Percentiles rank a stretch among this genome's conserved stretches.
Conservation (phyloP, 1,140 invertebrate species). For the Penaeus chinensis region DNA sequence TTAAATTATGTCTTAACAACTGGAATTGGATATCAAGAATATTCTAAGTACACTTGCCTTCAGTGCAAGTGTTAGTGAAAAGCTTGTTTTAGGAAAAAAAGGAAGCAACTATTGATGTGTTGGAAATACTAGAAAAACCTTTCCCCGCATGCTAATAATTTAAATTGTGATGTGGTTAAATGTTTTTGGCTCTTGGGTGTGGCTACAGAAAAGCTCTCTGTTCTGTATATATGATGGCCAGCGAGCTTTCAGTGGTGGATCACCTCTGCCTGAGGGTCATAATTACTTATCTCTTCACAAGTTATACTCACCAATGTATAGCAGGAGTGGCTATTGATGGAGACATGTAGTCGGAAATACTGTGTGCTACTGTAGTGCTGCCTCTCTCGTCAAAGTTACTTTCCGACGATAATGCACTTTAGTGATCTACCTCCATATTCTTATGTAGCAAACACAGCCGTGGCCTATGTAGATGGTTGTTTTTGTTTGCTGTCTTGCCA, state of each 20-base stretch:
- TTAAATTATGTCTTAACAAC: no score
- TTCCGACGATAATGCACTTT: constrained; percentile 61
- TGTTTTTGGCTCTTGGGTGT: constrained; percentile 15
- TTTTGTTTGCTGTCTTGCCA: constrained; percentile 62
- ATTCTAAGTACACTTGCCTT: no score
- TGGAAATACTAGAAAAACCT: constrained; percentile 26
- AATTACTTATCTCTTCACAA: constrained; percentile 31
- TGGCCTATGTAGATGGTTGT: constrained; percentile 61
- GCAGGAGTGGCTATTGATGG: constrained; percentile 33
- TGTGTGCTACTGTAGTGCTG: constrained; percentile 60
- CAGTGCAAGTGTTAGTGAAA: no score
- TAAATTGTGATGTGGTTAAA: constrained; percentile 29
- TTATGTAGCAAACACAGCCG: constrained; percentile 61
- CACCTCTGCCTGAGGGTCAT: constrained; percentile 36
- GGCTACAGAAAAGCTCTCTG: background rate
- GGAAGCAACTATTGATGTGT: background rate
- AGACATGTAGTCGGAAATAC: constrained; percentile 47
- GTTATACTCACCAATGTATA: constrained; percentile 37
- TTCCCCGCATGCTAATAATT: constrained; percentile 35
- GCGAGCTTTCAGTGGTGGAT: constrained; percentile 7
- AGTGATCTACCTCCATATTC: constrained; percentile 61
- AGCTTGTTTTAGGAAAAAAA: constrained; percentile 1
- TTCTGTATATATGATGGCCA: background rate
- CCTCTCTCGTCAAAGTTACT: constrained; percentile 54
- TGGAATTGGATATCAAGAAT: no score